Percentiles rank a stretch among this genome's conserved stretches.
phyloP scores from a whole-genome alignment of 1,140 invertebrate genomes.

The Trichogramma pretiosum region DNA sequence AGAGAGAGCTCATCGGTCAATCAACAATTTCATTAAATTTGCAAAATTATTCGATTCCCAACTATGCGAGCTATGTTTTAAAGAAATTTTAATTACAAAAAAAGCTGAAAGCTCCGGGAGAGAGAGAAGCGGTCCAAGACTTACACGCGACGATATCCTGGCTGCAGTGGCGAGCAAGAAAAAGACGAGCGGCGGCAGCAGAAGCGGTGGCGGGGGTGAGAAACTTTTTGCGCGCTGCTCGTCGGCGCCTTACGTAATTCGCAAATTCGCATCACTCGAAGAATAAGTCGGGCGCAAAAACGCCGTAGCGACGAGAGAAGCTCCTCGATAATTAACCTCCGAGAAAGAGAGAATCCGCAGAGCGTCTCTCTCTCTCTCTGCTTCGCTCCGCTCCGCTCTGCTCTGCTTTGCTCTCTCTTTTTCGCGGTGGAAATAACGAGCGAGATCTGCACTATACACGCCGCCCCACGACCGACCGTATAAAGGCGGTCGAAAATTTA shows the following conservation, averaged over 20 bases:
- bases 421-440: slow-evolving; percentile 1
- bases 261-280: slow-evolving; percentile 1
- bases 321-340: slow-evolving; percentile 8
- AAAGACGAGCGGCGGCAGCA: background rate
- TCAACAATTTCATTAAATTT: no score
- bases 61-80: background rate
- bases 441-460: background rate
- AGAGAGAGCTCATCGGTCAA: no score
- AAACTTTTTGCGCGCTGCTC: background rate
- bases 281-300: slow-evolving; percentile 1
- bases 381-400: no score
- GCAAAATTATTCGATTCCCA: background rate
- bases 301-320: no score
- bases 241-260: slow-evolving; percentile 1
- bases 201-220: background rate
- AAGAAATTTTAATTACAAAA: background rate
- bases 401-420: no score
- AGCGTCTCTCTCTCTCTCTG: no score
- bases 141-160: background rate
- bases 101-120: background rate
- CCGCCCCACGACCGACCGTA: background rate
- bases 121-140: background rate
- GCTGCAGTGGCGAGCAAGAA: background rate
- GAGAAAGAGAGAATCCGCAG: slow-evolving; percentile 4
- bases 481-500: slow-evolving; percentile 3